Conservation (phyloP, 1,140 invertebrate genomes). For the Drosophila fuyamai region DNA sequence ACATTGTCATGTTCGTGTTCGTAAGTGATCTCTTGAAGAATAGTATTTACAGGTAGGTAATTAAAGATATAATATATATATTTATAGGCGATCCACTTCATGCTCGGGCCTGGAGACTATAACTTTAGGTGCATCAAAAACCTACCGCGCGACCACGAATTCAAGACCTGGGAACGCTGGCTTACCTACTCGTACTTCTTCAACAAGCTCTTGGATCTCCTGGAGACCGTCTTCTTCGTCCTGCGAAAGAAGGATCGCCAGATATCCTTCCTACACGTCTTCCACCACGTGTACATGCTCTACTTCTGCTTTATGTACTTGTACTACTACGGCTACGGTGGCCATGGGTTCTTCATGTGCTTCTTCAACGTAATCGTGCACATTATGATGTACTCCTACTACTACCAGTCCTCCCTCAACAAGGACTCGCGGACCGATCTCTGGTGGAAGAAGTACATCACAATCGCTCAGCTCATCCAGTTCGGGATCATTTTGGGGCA, state of each 20-base stretch:
- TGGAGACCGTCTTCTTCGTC: conserved; percentile 64
- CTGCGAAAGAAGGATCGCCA: conserved; percentile 60
- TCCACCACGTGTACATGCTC: conserved; percentile 86
- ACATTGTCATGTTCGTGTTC: conserved; percentile 14
- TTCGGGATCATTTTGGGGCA: conserved; percentile 23
- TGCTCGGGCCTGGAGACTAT: conserved; percentile 21
- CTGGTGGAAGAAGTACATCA: conserved; percentile 51
- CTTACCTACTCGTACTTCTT: conserved; percentile 47
- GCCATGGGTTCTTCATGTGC: conserved; percentile 85
- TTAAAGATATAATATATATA: too few species aligned
- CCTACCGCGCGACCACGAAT: conserved; percentile 41
- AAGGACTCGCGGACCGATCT: background rate
- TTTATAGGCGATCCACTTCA: conserved; percentile 20
- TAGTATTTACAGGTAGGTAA: background rate
- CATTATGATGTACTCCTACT: conserved; percentile 39
- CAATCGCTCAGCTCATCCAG: conserved; percentile 35
- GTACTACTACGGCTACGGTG: conserved; percentile 85
- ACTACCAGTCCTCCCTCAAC: conserved; percentile 12
- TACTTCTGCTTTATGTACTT: conserved; percentile 12
- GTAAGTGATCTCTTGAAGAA: conserved; percentile 13
- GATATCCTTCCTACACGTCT: conserved; percentile 52
- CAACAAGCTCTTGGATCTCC: conserved; percentile 57
- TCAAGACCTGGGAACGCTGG: conserved; percentile 36
- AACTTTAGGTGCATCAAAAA: conserved; percentile 35
- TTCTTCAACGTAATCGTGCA: conserved; percentile 44